These are phyloP conservation scores for Camelus bactrianus DNA, from an alignment of 2,113 vertebrate species.

Conservation along the genomic window DNA sequence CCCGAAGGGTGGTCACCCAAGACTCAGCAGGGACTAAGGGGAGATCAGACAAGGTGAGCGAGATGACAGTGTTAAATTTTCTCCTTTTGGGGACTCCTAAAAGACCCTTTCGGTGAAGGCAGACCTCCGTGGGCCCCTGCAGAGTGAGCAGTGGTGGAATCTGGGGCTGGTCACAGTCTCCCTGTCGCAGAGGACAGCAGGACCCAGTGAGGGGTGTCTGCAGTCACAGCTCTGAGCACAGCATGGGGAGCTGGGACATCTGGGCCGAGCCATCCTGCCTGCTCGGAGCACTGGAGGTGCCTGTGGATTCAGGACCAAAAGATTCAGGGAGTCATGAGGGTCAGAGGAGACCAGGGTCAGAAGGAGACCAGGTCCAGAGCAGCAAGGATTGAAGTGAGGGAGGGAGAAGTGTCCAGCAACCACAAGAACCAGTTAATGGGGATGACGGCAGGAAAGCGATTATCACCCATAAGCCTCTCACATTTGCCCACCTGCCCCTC, in stretches of 20 bases:
- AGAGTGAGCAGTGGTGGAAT: neutral
- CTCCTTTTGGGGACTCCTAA: neutral
- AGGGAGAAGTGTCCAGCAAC: accelerated
- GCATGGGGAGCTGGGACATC: neutral
- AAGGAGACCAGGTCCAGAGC: neutral
- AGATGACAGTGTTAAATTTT: conserved; percentile 17
- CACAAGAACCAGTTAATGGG: accelerated
- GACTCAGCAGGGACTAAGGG: conserved; percentile 34
- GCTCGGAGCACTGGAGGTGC: neutral
- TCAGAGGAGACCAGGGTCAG: neutral
- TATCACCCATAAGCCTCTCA: neutral
- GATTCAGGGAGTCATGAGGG: neutral
- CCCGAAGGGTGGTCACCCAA: conserved; percentile 48
- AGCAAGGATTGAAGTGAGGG: neutral
- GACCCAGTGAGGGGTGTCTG: neutral
- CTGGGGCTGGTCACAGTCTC: neutral
- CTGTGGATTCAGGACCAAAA: neutral
- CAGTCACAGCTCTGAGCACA: neutral
- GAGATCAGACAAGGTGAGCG: conserved; percentile 53
- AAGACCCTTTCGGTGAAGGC: neutral
- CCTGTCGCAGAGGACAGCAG: neutral
- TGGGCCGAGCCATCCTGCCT: neutral
- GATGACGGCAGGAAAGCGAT: accelerated
- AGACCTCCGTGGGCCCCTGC: neutral
- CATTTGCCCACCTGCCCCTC: neutral